Evolutionary conservation across 2,113 vertebrate genomes (phyloP), one percentile per base, ranked within the genome.

Genomic region (Tetrao urogallus): DNA sequence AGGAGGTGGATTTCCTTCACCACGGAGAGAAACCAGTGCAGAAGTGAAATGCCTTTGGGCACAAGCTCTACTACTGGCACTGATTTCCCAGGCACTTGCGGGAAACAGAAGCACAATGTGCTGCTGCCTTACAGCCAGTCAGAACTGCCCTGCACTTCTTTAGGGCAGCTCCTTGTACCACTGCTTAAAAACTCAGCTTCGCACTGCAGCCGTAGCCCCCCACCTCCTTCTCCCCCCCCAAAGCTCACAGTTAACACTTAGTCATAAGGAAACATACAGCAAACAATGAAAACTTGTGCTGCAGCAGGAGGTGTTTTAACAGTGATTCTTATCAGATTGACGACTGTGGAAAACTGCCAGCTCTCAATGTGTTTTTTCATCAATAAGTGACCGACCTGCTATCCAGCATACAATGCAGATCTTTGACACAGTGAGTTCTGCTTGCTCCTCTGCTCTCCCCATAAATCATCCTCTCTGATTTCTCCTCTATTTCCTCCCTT

Each of bases 311-410:
- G 27, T 11, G 6, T 79, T 70, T 47, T 17, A 88, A 63, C 43
- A 76, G 40, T 22, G 30, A 5, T 38, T 76, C 71, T 73, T 32
- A 14, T 1, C 14, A 36, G 38, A 52, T 28, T 61, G 57, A 15
- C 1, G 3, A n/a, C 2, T 54, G 18, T 5, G 73, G 45, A n/a
- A 66, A 66, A 58, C n/a, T 57, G 75, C 67, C 42, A 52, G n/a
- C 21, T 13, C 5, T 6, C 67, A 72, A 17, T 18, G 21, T 1
- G 0, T 36, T 77, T 50, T 43, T 52, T 25, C 43, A 57, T 43
- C 22, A 22, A 13, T 56, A 34, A 60, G 43, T 0, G 0, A 74
- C 2, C 0, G 1, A 13, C 14, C 34, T 25, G 5, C 17, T 42
- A 4, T 27, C 34, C 72, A 70, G 63, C 36, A 69, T 48, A 54